Percentiles rank a stretch among this genome's conserved stretches.
Conservation (phyloP, 2,888 invertebrate species). For the Tetragonisca angustula region DNA sequence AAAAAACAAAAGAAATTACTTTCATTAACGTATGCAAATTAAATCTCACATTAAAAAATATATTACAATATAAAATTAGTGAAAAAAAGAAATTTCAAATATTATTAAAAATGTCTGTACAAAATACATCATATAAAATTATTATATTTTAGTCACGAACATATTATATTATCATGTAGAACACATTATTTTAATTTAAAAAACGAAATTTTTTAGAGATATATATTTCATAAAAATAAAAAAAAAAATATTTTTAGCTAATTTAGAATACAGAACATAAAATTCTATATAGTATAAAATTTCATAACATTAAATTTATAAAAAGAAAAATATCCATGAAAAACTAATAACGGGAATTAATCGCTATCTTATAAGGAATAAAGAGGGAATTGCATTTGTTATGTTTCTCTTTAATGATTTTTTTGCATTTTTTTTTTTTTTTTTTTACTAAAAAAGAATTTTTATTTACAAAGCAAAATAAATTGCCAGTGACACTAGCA, state of each 20-base stretch:
- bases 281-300: slow-evolving; percentile 7
- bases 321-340: slow-evolving; percentile 31
- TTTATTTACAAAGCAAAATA: slow-evolving; percentile 69
- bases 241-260: slow-evolving; percentile 1
- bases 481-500: slow-evolving; percentile 50
- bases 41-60: background rate
- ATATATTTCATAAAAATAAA: background rate
- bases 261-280: slow-evolving; percentile 8
- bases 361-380: slow-evolving; percentile 36
- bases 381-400: slow-evolving; percentile 23
- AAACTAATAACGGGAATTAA: slow-evolving; percentile 13
- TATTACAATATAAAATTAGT: background rate
- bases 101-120: slow-evolving; percentile 13
- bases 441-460: slow-evolving; percentile 63
- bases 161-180: background rate
- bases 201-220: background rate
- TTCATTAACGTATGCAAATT: background rate
- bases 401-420: slow-evolving; percentile 36
- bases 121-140: background rate
- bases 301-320: slow-evolving; percentile 57
- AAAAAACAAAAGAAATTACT: slow-evolving; percentile 1
- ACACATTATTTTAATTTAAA: background rate
- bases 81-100: background rate
- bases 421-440: slow-evolving; percentile 31
- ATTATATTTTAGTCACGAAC: background rate